Percentiles rank a stretch among this genome's conserved stretches.
phyloP scores from a whole-genome alignment of 2,113 vertebrate species.

The Pseudopipra pipra region DNA sequence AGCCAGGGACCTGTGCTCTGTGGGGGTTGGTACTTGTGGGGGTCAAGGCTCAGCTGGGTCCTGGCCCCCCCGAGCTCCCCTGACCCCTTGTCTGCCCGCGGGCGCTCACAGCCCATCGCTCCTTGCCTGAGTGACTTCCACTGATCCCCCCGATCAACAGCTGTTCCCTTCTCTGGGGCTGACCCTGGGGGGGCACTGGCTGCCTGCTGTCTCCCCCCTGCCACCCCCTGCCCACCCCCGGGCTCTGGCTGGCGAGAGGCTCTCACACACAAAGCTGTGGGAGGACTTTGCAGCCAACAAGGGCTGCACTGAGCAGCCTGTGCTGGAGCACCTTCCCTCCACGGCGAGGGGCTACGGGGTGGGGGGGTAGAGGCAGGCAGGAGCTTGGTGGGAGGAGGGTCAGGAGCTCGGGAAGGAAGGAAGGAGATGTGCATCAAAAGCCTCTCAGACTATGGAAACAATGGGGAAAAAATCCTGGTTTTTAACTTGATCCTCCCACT shows the following conservation, averaged over 20 bases:
- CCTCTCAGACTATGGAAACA: neutral
- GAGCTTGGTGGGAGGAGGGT: neutral
- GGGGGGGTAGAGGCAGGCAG: neutral
- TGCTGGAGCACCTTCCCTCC: neutral
- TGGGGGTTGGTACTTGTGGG: neutral
- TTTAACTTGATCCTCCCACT: neutral
- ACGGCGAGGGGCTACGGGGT: neutral
- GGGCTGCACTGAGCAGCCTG: neutral
- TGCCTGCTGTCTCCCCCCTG: neutral
- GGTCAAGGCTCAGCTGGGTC: neutral
- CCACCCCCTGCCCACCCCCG: fast-evolving
- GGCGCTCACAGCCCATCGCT: neutral
- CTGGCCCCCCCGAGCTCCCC: neutral
- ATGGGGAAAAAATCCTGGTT: neutral
- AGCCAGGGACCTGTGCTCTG: neutral
- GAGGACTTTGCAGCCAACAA: neutral
- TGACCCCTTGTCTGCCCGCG: neutral
- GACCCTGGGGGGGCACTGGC: neutral
- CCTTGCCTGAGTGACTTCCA: neutral
- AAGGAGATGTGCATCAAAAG: neutral
- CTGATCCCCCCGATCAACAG: neutral
- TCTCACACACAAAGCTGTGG: neutral
- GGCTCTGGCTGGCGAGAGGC: neutral
- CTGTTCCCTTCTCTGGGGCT: neutral
- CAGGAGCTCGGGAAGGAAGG: neutral